phyloP scores from a whole-genome alignment of 2,888 invertebrate species.

The Cyclophora punctaria region DNA sequence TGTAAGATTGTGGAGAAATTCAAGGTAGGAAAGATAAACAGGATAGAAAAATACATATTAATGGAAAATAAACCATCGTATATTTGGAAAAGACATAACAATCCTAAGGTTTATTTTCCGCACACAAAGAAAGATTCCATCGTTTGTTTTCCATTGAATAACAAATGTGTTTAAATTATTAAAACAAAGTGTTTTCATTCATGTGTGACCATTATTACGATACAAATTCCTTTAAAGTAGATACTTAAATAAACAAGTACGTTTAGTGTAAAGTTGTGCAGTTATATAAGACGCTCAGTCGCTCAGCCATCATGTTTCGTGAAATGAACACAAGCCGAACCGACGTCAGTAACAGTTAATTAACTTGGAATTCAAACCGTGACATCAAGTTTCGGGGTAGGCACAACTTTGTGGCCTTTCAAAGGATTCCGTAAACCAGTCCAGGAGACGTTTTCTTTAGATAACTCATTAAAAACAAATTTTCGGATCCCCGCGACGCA shows the following conservation, averaged over 20 bases:
- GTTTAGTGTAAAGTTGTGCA: no score
- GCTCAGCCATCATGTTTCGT: slow-evolving; percentile 27
- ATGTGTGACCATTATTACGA: background rate
- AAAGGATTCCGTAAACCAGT: slow-evolving; percentile 39
- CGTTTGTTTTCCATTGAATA: no score
- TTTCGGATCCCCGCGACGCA: slow-evolving; percentile 22
- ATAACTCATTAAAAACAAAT: slow-evolving; percentile 51
- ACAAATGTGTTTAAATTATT: no score
- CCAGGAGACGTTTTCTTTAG: slow-evolving; percentile 37
- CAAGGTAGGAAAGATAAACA: no score
- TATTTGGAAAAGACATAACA: no score
- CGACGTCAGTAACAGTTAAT: slow-evolving; percentile 36
- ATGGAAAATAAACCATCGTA: no score
- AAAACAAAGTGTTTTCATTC: no score
- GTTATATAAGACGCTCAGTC: slow-evolving; percentile 10
- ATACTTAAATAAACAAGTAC: slow-evolving; percentile 3
- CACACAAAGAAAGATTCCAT: no score
- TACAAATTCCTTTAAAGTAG: background rate
- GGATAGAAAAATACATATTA: no score
- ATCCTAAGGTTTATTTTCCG: no score
- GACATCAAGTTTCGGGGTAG: slow-evolving; percentile 41
- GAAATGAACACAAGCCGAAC: slow-evolving; percentile 27
- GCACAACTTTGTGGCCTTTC: slow-evolving; percentile 41
- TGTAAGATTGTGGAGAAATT: no score
- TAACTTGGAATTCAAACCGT: slow-evolving; percentile 47